These are phyloP conservation scores for Ochropleura plecta DNA, from an alignment of 2,888 invertebrate species.

Conservation along the genomic window DNA sequence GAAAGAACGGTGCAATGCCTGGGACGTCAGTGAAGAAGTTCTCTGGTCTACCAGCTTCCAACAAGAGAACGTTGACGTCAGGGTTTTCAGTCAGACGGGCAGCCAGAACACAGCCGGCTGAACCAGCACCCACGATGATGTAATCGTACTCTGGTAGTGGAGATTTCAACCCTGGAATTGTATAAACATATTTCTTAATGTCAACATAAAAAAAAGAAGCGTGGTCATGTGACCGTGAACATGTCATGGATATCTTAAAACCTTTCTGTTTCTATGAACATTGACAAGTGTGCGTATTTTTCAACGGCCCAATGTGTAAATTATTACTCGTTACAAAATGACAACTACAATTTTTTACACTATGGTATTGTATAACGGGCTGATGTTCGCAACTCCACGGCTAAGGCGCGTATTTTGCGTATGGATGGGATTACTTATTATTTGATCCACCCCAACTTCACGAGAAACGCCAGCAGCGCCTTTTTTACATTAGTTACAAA, in stretches of 20 bases:
- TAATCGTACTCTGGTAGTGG: conserved; percentile 89
- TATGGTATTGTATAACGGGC: not conserved
- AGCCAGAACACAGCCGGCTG: conserved; percentile 90
- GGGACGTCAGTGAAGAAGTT: conserved; percentile 89
- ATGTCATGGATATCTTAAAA: not conserved
- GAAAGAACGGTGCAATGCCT: conserved; percentile 89
- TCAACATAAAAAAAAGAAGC: not conserved
- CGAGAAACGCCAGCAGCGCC: too few relatives aligned
- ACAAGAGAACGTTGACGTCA: conserved; percentile 90
- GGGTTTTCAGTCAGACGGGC: conserved; percentile 86
- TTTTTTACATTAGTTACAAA: too few relatives aligned
- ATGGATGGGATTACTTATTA: too few relatives aligned
- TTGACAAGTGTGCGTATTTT: not conserved
- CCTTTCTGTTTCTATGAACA: not conserved
- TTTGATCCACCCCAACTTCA: too few relatives aligned
- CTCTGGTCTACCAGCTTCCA: conserved; percentile 90
- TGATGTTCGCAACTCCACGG: too few relatives aligned
- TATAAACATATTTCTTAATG: not conserved
- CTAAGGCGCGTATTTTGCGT: too few relatives aligned
- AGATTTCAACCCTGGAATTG: conserved; percentile 77
- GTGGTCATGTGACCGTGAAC: not conserved
- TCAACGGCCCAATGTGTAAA: not conserved
- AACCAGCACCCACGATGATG: conserved; percentile 90
- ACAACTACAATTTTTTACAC: not conserved
- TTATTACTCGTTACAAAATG: not conserved